Evolutionary conservation across 2,113 vertebrate species (phyloP).

Genomic region (Eublepharis macularius): DNA sequence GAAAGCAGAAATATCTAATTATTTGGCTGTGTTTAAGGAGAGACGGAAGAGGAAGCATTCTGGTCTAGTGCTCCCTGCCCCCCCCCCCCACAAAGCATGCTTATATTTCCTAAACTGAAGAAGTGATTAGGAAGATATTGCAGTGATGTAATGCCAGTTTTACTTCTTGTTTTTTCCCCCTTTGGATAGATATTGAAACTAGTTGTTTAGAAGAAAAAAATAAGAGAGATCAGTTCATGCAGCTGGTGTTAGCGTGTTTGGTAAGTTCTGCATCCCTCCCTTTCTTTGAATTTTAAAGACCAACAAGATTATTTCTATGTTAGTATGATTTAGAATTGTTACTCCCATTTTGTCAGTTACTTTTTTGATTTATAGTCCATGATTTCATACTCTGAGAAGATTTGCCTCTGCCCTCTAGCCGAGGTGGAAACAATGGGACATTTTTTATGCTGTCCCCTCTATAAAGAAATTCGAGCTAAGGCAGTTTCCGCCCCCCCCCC

Average conservation of each 20-base stretch:
- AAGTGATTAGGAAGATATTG: not conserved
- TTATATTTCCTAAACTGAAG: not conserved
- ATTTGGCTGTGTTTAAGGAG: too few relatives aligned
- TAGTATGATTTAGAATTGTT: not conserved
- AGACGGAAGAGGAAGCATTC: too few relatives aligned
- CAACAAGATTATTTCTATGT: not conserved
- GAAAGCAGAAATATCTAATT: too few relatives aligned
- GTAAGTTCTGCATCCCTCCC: slow-evolving; percentile 76
- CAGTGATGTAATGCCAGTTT: not conserved
- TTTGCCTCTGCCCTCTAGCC: too few relatives aligned
- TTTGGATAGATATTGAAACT: slow-evolving; percentile 91
- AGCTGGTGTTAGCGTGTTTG: slow-evolving; percentile 95
- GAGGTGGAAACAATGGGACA: too few relatives aligned
- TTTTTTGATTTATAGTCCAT: not conserved
- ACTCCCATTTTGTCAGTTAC: not conserved
- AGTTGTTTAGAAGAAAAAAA: slow-evolving; percentile 96
- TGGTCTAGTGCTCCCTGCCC: not conserved
- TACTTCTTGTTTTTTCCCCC: not conserved
- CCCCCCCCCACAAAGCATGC: too few relatives aligned
- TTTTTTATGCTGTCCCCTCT: too few relatives aligned
- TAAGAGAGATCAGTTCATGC: slow-evolving; percentile 95
- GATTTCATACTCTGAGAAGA: too few relatives aligned
- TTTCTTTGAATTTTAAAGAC: not conserved
- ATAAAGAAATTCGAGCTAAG: too few relatives aligned
- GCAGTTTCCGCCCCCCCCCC: too few relatives aligned